phyloP scores from a whole-genome alignment of 2,797 vertebrate species.

The Odontamblyopus lacepedii region DNA sequence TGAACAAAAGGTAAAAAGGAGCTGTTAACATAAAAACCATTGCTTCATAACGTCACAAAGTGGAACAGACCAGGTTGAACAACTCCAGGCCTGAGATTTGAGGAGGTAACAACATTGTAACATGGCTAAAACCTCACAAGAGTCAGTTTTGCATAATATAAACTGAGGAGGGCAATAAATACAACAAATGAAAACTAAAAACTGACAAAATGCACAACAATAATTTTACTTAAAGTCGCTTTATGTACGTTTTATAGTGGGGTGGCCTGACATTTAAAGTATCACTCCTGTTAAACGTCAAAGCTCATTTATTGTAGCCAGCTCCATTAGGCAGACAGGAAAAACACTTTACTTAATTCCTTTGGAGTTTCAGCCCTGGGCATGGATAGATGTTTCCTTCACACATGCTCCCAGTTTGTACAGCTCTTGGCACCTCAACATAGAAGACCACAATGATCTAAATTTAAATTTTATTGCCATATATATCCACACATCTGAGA shows the following conservation, averaged over 20 bases:
- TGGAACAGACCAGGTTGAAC: no score
- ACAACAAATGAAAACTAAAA: background rate
- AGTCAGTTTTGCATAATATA: no score
- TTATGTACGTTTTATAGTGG: background rate
- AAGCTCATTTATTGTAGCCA: slow-evolving; percentile 47
- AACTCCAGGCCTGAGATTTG: no score
- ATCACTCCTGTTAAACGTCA: slow-evolving; percentile 38
- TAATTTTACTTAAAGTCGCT: background rate
- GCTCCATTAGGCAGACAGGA: background rate
- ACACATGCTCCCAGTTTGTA: slow-evolving; percentile 19
- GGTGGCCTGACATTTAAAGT: background rate
- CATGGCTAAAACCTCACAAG: no score
- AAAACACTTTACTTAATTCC: slow-evolving; percentile 18
- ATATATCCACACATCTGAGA: slow-evolving; percentile 55
- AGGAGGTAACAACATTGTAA: no score
- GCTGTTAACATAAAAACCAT: no score
- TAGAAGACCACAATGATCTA: slow-evolving; percentile 30
- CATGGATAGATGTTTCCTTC: slow-evolving; percentile 29
- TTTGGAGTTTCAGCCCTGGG: slow-evolving; percentile 15
- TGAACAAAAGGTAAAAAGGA: no score
- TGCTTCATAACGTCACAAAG: no score
- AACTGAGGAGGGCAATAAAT: background rate
- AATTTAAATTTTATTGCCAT: slow-evolving; percentile 56
- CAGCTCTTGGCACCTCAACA: slow-evolving; percentile 3
- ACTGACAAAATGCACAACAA: background rate